phyloP scores from a whole-genome alignment of 2,113 vertebrate genomes.

The Potamarius usumacintae region DNA sequence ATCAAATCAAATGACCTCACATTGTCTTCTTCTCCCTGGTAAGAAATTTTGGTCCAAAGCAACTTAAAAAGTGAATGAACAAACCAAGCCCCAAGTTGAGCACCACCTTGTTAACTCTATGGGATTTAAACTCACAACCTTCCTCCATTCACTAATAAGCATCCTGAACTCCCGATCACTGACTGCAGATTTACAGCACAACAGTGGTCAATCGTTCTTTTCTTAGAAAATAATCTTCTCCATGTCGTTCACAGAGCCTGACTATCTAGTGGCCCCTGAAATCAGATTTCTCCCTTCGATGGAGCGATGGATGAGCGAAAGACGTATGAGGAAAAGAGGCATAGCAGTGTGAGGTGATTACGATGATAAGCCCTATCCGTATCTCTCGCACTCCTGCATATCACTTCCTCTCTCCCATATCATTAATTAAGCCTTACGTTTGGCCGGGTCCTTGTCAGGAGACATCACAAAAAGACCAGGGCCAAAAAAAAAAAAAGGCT shows the following conservation, averaged over 20 bases:
- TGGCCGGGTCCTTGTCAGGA: slow-evolving; percentile 43
- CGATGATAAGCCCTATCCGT: neutral
- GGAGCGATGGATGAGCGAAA: neutral
- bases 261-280: slow-evolving; percentile 21
- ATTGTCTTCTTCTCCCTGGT: neutral
- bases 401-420: slow-evolving; percentile 5
- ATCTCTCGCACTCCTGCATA: neutral
- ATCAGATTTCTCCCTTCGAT: slow-evolving; percentile 30
- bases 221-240: neutral
- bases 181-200: neutral
- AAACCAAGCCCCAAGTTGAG: neutral
- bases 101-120: neutral
- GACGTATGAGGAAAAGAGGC: slow-evolving; percentile 1
- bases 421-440: slow-evolving; percentile 47
- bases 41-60: neutral
- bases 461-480: slow-evolving; percentile 23
- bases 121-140: neutral
- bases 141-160: neutral
- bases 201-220: neutral
- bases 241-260: slow-evolving; percentile 1
- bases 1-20: too few relatives aligned
- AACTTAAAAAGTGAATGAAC: neutral
- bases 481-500: slow-evolving; percentile 21
- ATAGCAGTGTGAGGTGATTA: neutral
- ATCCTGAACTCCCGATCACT: neutral